These are phyloP conservation scores for Calidris pygmaea DNA, from an alignment of 2,113 vertebrate species.

Conservation along the genomic window DNA sequence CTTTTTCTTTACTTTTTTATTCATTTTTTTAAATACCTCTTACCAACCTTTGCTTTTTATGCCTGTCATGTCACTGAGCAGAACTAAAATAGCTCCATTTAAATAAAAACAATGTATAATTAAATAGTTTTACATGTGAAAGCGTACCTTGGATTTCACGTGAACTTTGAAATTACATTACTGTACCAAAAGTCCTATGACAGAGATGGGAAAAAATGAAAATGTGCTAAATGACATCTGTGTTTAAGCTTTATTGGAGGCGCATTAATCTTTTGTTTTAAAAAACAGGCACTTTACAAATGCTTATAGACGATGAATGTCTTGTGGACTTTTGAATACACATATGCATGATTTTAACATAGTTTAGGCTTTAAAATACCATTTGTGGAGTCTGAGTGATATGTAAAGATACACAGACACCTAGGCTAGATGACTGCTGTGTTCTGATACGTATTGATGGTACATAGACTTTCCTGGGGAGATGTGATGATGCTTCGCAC, in stretches of 20 bases:
- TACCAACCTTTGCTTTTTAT: not conserved
- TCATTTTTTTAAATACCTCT: not conserved
- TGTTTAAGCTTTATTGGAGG: not conserved
- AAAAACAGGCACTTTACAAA: not conserved
- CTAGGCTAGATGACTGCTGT: too few relatives aligned
- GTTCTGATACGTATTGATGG: not conserved
- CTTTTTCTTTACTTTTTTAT: not conserved
- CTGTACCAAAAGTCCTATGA: not conserved
- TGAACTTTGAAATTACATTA: not conserved
- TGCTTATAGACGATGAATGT: not conserved
- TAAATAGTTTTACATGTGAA: not conserved
- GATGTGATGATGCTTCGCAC: not conserved
- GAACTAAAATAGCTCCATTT: not conserved
- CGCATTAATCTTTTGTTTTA: not conserved
- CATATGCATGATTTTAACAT: not conserved
- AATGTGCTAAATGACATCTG: not conserved
- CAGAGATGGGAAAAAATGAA: not conserved
- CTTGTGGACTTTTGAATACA: not conserved
- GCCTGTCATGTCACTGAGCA: not conserved
- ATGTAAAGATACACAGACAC: not conserved
- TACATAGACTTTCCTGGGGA: not conserved
- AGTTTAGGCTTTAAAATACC: not conserved
- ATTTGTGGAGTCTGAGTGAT: not conserved
- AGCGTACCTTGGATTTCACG: not conserved
- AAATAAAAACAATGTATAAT: not conserved